Evolutionary conservation across 2,888 invertebrate species (phyloP).

Genomic region (Spilosoma lubricipeda): DNA sequence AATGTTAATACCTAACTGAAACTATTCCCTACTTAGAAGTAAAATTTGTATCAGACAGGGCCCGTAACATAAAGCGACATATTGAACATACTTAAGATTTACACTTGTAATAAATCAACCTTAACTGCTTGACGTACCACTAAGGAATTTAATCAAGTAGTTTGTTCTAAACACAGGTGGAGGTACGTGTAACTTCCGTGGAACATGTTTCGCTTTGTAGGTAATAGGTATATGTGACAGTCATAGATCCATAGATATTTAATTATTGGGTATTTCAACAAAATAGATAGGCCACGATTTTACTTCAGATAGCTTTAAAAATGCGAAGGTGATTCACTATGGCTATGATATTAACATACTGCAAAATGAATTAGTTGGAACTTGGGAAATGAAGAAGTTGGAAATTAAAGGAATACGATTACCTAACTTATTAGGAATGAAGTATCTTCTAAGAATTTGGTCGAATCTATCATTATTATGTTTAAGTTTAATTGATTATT

Average conservation of each 20-base stretch:
- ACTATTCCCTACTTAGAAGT: too few relatives aligned
- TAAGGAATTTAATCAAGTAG: slow-evolving; percentile 62
- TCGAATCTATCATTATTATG: too few relatives aligned
- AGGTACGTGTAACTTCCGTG: slow-evolving; percentile 29
- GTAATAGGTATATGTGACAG: neutral
- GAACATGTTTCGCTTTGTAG: slow-evolving; percentile 4
- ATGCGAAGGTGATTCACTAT: neutral
- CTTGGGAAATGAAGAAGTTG: too few relatives aligned
- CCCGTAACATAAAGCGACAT: slow-evolving; percentile 29
- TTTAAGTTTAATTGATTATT: too few relatives aligned
- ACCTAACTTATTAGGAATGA: too few relatives aligned
- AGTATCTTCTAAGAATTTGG: too few relatives aligned
- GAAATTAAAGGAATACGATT: too few relatives aligned
- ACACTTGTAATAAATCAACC: slow-evolving; percentile 52
- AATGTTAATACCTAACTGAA: neutral
- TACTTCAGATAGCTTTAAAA: neutral
- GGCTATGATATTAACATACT: too few relatives aligned
- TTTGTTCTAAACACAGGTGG: slow-evolving; percentile 60
- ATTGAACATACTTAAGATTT: slow-evolving; percentile 45
- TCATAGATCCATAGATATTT: neutral
- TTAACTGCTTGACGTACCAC: slow-evolving; percentile 49
- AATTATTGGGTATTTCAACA: neutral
- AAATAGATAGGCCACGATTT: neutral
- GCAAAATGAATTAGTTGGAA: too few relatives aligned
- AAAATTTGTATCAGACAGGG: slow-evolving; percentile 12